Conservation (phyloP, 2,113 vertebrate species). For the rabbit (Oryctolagus cuniculus) region DNA sequence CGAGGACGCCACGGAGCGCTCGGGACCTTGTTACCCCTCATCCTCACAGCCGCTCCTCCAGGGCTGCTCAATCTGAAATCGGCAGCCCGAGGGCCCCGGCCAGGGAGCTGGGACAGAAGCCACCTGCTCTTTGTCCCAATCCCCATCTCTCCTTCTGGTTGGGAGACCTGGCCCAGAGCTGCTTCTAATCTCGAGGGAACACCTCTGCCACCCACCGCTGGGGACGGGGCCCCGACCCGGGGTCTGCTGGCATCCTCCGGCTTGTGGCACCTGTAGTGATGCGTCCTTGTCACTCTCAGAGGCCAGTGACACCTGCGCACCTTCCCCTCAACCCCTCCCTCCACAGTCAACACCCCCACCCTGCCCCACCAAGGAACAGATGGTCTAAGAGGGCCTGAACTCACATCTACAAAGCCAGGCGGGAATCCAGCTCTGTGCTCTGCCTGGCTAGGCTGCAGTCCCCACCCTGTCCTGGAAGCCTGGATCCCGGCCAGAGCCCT, state of each 20-base stretch:
- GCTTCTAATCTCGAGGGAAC: accelerated
- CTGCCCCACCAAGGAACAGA: background rate
- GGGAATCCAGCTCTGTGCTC: background rate
- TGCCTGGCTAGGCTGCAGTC: background rate
- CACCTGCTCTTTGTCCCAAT: accelerated
- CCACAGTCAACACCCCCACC: no score
- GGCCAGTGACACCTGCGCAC: background rate
- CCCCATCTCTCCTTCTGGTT: accelerated
- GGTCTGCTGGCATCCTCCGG: accelerated
- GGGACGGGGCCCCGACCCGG: background rate
- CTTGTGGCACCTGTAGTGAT: background rate
- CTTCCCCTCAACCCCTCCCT: no score
- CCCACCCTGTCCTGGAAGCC: background rate
- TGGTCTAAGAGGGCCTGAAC: background rate
- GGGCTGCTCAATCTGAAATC: background rate
- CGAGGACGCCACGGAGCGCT: background rate
- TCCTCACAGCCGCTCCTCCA: background rate
- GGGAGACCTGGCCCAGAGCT: background rate
- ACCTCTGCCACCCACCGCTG: accelerated
- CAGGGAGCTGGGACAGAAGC: background rate
- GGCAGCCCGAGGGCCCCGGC: accelerated
- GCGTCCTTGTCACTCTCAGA: background rate
- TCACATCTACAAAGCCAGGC: accelerated
- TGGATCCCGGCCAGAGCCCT: background rate
- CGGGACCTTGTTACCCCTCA: no score